Evolutionary conservation across 2,888 invertebrate genomes (phyloP), one percentile per base, ranked within the genome.

Genomic region (Allacma fusca): DNA sequence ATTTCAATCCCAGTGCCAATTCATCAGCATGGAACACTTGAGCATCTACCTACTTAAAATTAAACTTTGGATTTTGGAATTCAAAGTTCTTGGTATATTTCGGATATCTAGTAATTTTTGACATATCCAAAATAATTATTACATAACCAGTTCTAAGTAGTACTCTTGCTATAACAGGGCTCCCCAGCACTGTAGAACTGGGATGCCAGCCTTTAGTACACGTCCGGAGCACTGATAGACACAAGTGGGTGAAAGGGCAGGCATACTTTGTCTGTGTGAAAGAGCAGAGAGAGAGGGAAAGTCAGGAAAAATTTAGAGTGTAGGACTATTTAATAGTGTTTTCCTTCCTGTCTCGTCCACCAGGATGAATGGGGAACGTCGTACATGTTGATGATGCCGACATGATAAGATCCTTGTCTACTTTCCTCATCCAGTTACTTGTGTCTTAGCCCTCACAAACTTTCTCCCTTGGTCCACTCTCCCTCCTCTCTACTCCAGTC

Each of bases 371-470:
- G 50, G 50, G 50, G 1, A 9, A 9, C 16, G 24, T 67, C 29
- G 43, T 70, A 26, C 44, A 50, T 50, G 44, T 28, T 50, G n/a
- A 50, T 19, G 50, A 50, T 50, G 19, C 50, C 50, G 4, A 16
- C 43, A 69, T 19, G 70, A 70, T 70, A 70, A 70, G 70, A 70
- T 70, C 50, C 70, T 70, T 70, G 50, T 70, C 70, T 70, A n/a
- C 70, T 43, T n/a, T 50, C 44, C 70, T 50, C 26, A 70, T 50
- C 43, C 70, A 70, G 50, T 70, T 50, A 70, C 50, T 70, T 19
- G 50, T 50, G 50, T 13, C 19, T 50, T 50, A 50, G 50, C 50
- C 1, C 50, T 34, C 50, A 50, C 4, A 50, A 50, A 50, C 50
- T 19, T 19, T 13, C 50, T 50, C 44, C 24, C 50, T 16, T 2